Percentiles rank a stretch among this genome's conserved stretches.
These are phyloP conservation scores for Poecile atricapillus DNA, from an alignment of 2,113 vertebrate species.

Conservation along the genomic window DNA sequence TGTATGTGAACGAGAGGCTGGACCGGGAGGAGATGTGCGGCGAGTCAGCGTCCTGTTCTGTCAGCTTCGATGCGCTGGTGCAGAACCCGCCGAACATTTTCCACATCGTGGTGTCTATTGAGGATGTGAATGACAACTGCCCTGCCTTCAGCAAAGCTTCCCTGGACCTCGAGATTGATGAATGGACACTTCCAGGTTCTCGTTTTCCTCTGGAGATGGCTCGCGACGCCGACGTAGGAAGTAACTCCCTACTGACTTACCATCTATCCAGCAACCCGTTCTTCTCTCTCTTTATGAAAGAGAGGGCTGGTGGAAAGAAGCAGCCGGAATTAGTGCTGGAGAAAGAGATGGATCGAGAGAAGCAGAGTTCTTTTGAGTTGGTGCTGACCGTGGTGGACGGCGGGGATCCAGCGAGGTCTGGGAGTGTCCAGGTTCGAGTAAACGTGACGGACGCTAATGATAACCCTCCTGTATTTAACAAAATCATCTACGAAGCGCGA, in stretches of 20 bases:
- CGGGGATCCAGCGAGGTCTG: neutral
- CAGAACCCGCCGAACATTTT: neutral
- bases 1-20: neutral
- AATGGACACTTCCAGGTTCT: neutral
- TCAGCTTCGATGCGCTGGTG: neutral
- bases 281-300: too few species aligned
- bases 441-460: constrained; percentile 74
- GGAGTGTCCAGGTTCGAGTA: neutral
- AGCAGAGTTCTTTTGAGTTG: too few species aligned
- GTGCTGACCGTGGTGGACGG: constrained; percentile 46
- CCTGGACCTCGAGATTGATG: neutral
- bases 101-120: accelerated
- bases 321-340: too few species aligned
- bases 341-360: too few species aligned
- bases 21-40: neutral
- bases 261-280: neutral
- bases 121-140: neutral
- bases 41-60: neutral
- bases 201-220: neutral
- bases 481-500: neutral
- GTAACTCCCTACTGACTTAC: neutral
- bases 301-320: too few species aligned
- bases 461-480: constrained; percentile 65
- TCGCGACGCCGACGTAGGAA: neutral
- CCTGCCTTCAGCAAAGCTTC: accelerated